These are phyloP conservation scores for Pristionchus mayeri DNA, from an alignment of 2,888 invertebrate genomes.

Conservation along the genomic window DNA sequence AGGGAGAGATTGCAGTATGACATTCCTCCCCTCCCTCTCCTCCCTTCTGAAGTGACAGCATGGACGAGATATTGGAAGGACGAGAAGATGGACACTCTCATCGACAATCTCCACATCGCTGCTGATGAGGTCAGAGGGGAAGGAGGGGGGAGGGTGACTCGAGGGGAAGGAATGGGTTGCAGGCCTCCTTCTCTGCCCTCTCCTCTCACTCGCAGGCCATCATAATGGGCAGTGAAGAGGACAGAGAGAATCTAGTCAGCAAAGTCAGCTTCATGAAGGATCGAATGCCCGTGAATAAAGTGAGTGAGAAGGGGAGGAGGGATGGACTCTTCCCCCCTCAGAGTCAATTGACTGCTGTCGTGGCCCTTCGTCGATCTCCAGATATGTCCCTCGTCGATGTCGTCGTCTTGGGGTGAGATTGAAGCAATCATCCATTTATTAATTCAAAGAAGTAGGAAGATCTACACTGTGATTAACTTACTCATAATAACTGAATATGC, in stretches of 20 bases:
- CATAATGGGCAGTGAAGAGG: neutral
- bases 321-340: neutral
- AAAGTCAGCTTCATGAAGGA: neutral
- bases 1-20: no score
- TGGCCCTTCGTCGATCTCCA: conserved; percentile 6
- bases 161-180: neutral
- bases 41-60: neutral
- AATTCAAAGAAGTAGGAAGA: neutral
- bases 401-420: conserved; percentile 5
- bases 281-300: conserved; percentile 23
- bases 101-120: neutral
- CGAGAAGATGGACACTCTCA: neutral
- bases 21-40: neutral
- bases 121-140: conserved; percentile 26
- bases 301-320: neutral
- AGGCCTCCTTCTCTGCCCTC: conserved; percentile 11
- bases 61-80: conserved; percentile 22
- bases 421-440: neutral
- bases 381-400: conserved; percentile 40
- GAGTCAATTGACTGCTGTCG: conserved; percentile 17
- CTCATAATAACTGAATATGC: no score
- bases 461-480: no score
- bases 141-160: neutral
- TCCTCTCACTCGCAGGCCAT: conserved; percentile 5
- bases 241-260: neutral